Evolutionary conservation across 2,888 invertebrate genomes (phyloP).

Genomic region (Agrotis exclamationis): DNA sequence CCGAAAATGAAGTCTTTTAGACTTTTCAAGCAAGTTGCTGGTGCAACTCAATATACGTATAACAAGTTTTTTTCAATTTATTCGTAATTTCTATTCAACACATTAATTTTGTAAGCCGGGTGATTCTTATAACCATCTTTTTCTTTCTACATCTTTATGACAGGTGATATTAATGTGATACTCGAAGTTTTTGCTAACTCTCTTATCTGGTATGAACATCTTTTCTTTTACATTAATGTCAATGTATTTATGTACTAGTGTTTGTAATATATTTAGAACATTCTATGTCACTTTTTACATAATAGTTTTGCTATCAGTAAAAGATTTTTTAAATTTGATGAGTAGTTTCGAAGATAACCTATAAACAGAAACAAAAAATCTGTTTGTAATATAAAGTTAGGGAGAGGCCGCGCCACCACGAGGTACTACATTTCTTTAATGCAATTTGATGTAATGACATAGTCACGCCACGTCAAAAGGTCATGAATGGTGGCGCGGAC

Average conservation of each 20-base stretch:
- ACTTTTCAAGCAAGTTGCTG: background rate
- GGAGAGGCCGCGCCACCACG: too few relatives aligned
- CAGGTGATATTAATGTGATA: slow-evolving; percentile 36
- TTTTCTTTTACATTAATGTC: slow-evolving; percentile 29
- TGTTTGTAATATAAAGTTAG: too few relatives aligned
- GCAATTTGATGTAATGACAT: too few relatives aligned
- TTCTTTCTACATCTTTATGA: slow-evolving; percentile 1
- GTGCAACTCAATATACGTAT: background rate
- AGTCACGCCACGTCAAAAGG: too few relatives aligned
- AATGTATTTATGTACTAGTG: slow-evolving; percentile 12
- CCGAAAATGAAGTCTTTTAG: background rate
- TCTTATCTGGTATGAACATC: background rate
- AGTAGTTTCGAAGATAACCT: too few relatives aligned
- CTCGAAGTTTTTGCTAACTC: slow-evolving; percentile 15
- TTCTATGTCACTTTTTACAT: background rate
- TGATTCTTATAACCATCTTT: background rate
- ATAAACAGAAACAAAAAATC: too few relatives aligned
- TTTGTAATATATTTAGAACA: background rate
- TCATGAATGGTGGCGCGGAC: too few relatives aligned
- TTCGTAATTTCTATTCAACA: background rate
- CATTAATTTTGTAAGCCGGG: background rate
- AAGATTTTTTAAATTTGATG: too few relatives aligned
- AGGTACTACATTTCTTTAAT: too few relatives aligned
- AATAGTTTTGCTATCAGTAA: too few relatives aligned
- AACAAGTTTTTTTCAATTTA: slow-evolving; percentile 25